Evolutionary conservation across 2,888 invertebrate species (phyloP), one percentile per base, ranked within the genome.

Genomic region (Acronicta alni): DNA sequence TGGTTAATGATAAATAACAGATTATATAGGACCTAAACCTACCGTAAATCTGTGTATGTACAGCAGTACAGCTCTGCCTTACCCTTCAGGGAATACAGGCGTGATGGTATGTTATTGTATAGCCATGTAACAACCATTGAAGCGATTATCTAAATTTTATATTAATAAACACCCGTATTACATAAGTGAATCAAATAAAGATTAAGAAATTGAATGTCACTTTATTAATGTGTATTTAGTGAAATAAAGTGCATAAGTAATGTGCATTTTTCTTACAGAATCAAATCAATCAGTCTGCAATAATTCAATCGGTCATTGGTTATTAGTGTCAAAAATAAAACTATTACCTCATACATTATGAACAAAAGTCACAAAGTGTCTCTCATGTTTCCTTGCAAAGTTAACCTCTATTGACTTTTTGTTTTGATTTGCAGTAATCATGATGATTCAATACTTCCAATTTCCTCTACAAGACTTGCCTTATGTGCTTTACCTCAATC

Each of bases 221-320:
- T 43, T 61, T 20, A 49, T 10, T 45, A 55, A 41, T n/a, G 42
- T 41, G 30, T 5, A 20, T 49, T 42, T n/a, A 37, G 14, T 44
- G 20, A 46, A 67, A 66, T 51, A 46, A 49, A 30, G 5, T 59
- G 47, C 43, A 14, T 16, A 52, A 47, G 8, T 9, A 54, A 12
- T 42, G 16, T 63, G 48, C 32, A 45, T 62, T 62, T 32, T 30
- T 32, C 12, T 45, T 1, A 38, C 8, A 57, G n/a, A 67, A 48
- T 62, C 20, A 42, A 48, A 62, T 67, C 56, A 57, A 57, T 68
- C 47, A 62, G 48, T 52, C 20, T 38, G 18, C n/a, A 32, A 53
- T 63, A 32, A 39, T 57, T 52, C 32, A 52, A 20, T 48, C 32
- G 51, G 37, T 68, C 63, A n/a, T 12, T 67, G 39, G n/a, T 2